Evolutionary conservation across 1,140 invertebrate genomes (phyloP).

Genomic region (Macrostomum lignano): DNA sequence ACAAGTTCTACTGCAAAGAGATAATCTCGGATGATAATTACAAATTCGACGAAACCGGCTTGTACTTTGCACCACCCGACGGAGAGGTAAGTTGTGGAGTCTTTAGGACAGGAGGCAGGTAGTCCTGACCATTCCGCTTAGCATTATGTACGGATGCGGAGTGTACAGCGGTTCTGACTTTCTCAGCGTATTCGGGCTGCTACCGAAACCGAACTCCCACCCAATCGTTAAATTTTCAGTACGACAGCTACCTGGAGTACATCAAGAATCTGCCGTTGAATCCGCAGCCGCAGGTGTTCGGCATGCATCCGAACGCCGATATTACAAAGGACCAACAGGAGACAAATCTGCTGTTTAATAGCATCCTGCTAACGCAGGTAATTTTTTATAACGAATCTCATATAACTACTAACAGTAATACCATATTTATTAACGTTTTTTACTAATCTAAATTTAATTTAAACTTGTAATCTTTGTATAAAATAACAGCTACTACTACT

Average conservation of each 20-base stretch:
- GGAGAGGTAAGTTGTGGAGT: slow-evolving; percentile 31
- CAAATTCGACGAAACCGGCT: slow-evolving; percentile 30
- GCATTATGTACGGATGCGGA: too few relatives aligned
- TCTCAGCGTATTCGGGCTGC: too few relatives aligned
- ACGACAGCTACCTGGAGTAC: slow-evolving; percentile 45
- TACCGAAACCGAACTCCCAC: too few relatives aligned
- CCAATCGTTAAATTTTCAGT: slow-evolving; percentile 15
- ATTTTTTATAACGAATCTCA: slow-evolving; percentile 33
- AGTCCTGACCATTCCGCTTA: too few relatives aligned
- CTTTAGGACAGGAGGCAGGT: too few relatives aligned
- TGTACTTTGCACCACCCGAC: slow-evolving; percentile 43
- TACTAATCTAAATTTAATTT: slow-evolving; percentile 26
- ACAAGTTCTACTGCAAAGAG: slow-evolving; percentile 37
- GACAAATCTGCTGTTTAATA: slow-evolving; percentile 45
- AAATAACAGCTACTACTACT: too few relatives aligned
- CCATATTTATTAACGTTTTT: slow-evolving; percentile 18
- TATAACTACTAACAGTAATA: slow-evolving; percentile 30
- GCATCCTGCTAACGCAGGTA: slow-evolving; percentile 56
- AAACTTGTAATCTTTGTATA: too few relatives aligned
- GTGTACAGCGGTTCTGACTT: too few relatives aligned
- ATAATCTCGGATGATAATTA: slow-evolving; percentile 21
- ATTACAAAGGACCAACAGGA: slow-evolving; percentile 72
- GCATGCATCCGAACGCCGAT: slow-evolving; percentile 70
- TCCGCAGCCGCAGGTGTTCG: slow-evolving; percentile 55
- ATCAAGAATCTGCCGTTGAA: slow-evolving; percentile 46